Conservation (phyloP, 2,113 vertebrate species). For the Aegotheles bennettii region DNA sequence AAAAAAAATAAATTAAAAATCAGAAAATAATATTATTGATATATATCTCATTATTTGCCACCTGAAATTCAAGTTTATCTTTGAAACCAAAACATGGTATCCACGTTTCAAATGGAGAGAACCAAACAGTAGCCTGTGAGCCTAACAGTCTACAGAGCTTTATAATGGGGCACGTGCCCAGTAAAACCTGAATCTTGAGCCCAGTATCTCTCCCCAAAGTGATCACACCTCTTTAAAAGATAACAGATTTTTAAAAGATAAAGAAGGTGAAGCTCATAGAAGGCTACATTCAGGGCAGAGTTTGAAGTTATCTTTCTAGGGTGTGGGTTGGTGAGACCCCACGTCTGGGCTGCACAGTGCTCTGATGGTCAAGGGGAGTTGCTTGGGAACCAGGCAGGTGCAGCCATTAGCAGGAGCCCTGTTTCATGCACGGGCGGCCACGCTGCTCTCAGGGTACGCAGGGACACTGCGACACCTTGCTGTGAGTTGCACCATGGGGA, state of each 20-base stretch:
- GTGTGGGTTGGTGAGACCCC: background rate
- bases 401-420: background rate
- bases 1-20: background rate
- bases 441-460: rapidly evolving
- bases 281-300: background rate
- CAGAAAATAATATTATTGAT: background rate
- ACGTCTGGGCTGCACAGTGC: background rate
- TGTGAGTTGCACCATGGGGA: background rate
- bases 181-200: background rate
- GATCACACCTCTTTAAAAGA: background rate
- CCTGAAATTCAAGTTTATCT: background rate
- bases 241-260: too few species aligned
- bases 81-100: background rate
- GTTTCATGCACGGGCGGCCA: rapidly evolving
- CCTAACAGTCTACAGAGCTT: background rate
- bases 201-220: background rate
- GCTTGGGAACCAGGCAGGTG: background rate
- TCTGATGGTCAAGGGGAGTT: background rate
- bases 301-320: background rate
- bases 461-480: rapidly evolving
- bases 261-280: background rate
- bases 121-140: background rate
- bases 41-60: background rate
- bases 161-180: background rate
- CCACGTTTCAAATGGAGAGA: background rate